Evolutionary conservation across 1,140 invertebrate genomes (phyloP), one percentile per base, ranked within the genome.

Genomic region (Drosophila funebris): DNA sequence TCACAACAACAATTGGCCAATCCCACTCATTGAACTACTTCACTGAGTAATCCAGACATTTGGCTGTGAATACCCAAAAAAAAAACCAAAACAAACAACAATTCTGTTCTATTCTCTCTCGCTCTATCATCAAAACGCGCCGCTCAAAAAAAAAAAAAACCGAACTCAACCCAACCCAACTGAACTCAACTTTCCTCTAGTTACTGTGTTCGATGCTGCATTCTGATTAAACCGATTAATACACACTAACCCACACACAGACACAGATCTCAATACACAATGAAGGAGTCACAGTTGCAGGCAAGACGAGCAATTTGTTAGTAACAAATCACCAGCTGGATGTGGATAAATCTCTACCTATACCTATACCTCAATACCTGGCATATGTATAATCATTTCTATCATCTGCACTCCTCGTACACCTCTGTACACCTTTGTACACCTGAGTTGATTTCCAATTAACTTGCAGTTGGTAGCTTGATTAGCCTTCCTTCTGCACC

Each of bases 191-290:
- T 50, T 33, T 43, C 37, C 48, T 29, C 43, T 64, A 88, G 83
- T 83, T 37, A 88, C 68, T 54, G 58, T 79, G 72, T 88, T 84
- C 73, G 83, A 88, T 52, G 83, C 73, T 67, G 78, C 78, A 72
- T 89, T 89, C 62, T 88, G 64, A 85, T 14, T 31, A 41, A 66
- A 24, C 44, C 6, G 27, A 44, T 24, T 13, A 37, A 75, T 41
- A 58, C 50, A 60, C 56, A 82, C 57, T 41, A 50, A 53, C 27
- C 66, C 56, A 56, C 36, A 39, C 54, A 78, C 73, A 85, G 66
- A 71, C 48, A 82, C 82, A 64, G 46, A 20, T 43, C 44, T 27
- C 44, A 5, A 48, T 8, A 74, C 58, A 74, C 67, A 69, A 16
- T 43, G 53, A 67, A 39, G 64, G 54, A 67, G 3, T 36, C 22